Conservation (phyloP, 2,888 invertebrate species). For the Colletes collaris region DNA sequence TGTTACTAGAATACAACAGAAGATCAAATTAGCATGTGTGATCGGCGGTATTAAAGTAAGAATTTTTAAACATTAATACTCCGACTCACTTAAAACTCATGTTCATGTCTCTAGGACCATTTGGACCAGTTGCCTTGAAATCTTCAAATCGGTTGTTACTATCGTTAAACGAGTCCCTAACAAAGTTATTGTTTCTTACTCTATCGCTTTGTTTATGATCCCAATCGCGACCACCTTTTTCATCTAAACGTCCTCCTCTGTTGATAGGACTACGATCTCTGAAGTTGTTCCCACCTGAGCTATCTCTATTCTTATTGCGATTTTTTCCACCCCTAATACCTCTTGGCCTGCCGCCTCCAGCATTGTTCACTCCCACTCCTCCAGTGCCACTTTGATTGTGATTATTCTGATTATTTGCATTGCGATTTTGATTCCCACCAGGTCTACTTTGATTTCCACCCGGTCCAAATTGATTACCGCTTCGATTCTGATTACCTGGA, state of each 20-base stretch:
- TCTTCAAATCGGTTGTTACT: slow-evolving; percentile 76
- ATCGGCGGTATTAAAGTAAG: not conserved
- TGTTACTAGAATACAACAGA: slow-evolving; percentile 42
- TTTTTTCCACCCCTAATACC: slow-evolving; percentile 77
- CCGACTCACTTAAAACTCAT: slow-evolving; percentile 76
- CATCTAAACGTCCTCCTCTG: slow-evolving; percentile 72
- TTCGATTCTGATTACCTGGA: slow-evolving; percentile 58
- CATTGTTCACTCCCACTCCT: slow-evolving; percentile 51
- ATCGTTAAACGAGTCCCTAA: slow-evolving; percentile 76
- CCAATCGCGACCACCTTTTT: slow-evolving; percentile 71
- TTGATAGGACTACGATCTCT: slow-evolving; percentile 80
- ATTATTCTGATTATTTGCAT: slow-evolving; percentile 64
- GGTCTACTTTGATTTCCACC: slow-evolving; percentile 64
- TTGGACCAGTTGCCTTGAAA: slow-evolving; percentile 68
- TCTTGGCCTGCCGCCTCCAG: slow-evolving; percentile 58
- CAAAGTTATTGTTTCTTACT: slow-evolving; percentile 66
- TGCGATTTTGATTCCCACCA: slow-evolving; percentile 70
- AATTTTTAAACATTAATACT: not conserved
- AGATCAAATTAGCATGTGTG: not conserved
- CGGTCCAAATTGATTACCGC: slow-evolving; percentile 65
- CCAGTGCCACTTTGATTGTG: slow-evolving; percentile 63
- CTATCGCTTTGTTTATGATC: slow-evolving; percentile 76
- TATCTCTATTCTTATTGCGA: slow-evolving; percentile 75
- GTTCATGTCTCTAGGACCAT: slow-evolving; percentile 67
- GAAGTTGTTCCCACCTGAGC: slow-evolving; percentile 71